Percentiles rank a stretch among this genome's conserved stretches.
Conservation (phyloP, 2,113 vertebrate species). For the Collichthys lucidus region DNA sequence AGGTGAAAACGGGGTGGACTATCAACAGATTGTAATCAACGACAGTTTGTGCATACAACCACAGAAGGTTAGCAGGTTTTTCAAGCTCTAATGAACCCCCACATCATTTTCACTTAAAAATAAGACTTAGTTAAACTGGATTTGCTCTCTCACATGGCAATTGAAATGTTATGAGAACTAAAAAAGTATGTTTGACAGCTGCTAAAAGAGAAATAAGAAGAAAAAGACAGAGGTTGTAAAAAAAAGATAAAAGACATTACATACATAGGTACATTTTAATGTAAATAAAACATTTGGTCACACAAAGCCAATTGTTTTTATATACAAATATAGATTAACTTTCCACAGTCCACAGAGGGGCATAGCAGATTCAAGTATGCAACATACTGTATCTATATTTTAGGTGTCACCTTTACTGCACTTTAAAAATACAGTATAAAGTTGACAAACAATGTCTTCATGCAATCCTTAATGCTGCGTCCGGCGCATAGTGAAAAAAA, state of each 20-base stretch:
- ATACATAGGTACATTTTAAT: too few species aligned
- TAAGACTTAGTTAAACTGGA: neutral
- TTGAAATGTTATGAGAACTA: neutral
- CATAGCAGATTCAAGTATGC: neutral
- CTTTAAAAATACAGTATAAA: neutral
- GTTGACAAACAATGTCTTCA: neutral
- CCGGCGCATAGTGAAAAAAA: neutral
- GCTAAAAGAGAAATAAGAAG: neutral
- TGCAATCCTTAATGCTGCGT: neutral
- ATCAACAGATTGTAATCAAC: constrained; percentile 1
- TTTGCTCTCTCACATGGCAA: neutral
- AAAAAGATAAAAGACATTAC: neutral
- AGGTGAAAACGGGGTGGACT: constrained; percentile 5
- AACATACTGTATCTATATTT: neutral
- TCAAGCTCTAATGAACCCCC: neutral
- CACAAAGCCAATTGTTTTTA: too few species aligned
- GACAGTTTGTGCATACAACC: neutral
- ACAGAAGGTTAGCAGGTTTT: neutral
- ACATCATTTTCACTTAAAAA: neutral
- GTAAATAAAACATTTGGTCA: neutral
- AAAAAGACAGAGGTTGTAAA: neutral
- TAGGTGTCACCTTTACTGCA: neutral
- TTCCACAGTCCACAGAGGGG: neutral
- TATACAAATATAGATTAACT: neutral
- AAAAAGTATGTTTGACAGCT: neutral